phyloP scores from a whole-genome alignment of 35 echinoderm and acorn worm genomes.

The Strongylocentrotus purpuratus region DNA sequence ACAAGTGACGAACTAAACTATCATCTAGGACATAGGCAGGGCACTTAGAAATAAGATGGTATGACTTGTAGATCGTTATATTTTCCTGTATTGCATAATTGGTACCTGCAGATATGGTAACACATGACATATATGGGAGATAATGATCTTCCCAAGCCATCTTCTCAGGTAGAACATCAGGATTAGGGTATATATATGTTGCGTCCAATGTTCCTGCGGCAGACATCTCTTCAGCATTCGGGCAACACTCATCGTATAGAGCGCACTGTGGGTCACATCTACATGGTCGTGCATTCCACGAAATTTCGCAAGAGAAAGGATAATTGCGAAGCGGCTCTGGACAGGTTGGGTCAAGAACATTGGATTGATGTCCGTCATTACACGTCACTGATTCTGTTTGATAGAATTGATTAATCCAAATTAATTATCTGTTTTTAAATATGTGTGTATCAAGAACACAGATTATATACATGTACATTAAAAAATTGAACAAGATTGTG shows the following conservation, averaged over 20 bases:
- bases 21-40: background rate
- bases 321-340: background rate
- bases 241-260: background rate
- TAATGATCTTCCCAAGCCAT: too few species aligned
- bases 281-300: background rate
- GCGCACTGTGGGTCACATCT: constrained; percentile 21
- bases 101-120: too few species aligned
- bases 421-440: too few species aligned
- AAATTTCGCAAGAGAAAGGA: background rate
- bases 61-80: background rate
- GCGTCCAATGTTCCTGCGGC: background rate
- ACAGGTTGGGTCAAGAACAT: background rate
- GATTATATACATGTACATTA: too few species aligned
- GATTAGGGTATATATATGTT: too few species aligned
- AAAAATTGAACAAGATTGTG: too few species aligned
- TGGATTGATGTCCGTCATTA: background rate
- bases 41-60: background rate
- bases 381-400: background rate
- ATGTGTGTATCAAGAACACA: too few species aligned
- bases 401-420: background rate
- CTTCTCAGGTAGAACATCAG: too few species aligned
- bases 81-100: too few species aligned
- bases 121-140: too few species aligned
- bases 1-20: background rate
- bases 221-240: background rate